Evolutionary conservation across 2,113 vertebrate species (phyloP).

Genomic region (Nerophis ophidion): DNA sequence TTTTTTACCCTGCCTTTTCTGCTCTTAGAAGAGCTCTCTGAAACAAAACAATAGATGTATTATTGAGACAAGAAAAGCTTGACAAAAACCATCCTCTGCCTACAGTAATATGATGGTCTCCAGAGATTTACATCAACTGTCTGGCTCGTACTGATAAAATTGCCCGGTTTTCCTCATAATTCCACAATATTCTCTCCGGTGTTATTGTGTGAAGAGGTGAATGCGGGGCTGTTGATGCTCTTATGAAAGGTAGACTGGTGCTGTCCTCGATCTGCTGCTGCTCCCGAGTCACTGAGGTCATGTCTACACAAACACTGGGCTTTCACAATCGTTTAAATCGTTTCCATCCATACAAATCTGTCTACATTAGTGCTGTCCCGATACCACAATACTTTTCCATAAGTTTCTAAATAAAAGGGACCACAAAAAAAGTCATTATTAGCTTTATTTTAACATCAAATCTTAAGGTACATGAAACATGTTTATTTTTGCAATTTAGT

Average conservation of each 20-base stretch:
- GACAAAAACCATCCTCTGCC: conserved; percentile 51
- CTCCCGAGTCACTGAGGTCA: conserved; percentile 15
- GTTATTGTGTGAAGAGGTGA: conserved; percentile 45
- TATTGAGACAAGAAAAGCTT: conserved; percentile 52
- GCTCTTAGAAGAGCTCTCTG: conserved; percentile 31
- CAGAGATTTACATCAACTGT: conserved; percentile 42
- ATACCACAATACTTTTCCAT: too few species aligned
- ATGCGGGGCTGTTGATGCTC: conserved; percentile 58
- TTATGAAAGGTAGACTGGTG: conserved; percentile 50
- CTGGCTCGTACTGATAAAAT: conserved; percentile 40
- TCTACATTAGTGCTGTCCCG: too few species aligned
- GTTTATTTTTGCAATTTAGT: too few species aligned
- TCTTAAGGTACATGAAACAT: too few species aligned
- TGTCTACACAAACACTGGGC: too few species aligned
- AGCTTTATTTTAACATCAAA: too few species aligned
- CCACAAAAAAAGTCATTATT: too few species aligned
- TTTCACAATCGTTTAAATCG: background rate
- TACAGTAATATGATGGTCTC: conserved; percentile 54
- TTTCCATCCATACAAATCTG: background rate
- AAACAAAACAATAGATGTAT: conserved; percentile 46
- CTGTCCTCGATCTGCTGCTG: conserved; percentile 20
- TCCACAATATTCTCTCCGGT: conserved; percentile 50
- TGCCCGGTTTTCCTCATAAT: conserved; percentile 55
- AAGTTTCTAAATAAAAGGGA: too few species aligned
- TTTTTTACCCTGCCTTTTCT: conserved; percentile 30